phyloP scores from a whole-genome alignment of 2,888 invertebrate genomes.

The Unio pictorum region DNA sequence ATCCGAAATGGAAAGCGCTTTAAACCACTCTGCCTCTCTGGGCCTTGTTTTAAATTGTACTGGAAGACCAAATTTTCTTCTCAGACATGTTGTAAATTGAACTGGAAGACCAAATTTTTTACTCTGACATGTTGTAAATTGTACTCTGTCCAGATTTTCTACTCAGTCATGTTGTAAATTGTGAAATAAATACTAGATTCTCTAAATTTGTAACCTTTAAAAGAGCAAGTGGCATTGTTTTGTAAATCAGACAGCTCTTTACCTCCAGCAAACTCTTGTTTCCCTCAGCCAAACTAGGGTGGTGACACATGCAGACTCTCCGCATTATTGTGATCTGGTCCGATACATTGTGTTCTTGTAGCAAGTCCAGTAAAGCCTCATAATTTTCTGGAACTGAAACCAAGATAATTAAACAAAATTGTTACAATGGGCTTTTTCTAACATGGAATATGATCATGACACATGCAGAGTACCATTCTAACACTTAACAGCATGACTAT shows the following conservation, averaged over 20 bases:
- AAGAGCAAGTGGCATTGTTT: background rate
- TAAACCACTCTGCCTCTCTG: no score
- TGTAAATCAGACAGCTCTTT: background rate
- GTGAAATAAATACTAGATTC: no score
- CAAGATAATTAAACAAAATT: conserved; percentile 3
- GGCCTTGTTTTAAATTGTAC: no score
- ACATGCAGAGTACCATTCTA: background rate
- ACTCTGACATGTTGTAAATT: no score
- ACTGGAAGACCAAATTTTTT: no score
- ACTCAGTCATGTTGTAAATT: no score
- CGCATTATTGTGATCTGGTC: conserved; percentile 83
- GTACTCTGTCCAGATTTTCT: no score
- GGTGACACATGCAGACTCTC: conserved; percentile 89
- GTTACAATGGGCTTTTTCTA: no score
- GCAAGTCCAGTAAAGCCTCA: conserved; percentile 78
- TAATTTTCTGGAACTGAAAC: conserved; percentile 77
- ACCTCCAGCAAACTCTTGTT: conserved; percentile 84
- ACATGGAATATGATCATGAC: background rate
- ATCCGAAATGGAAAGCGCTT: no score
- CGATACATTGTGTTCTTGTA: conserved; percentile 77
- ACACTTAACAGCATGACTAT: background rate
- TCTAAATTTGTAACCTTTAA: no score
- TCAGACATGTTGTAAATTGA: no score
- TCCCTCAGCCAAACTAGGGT: conserved; percentile 83
- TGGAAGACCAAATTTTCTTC: no score